Evolutionary conservation across 2,797 vertebrate genomes (phyloP), one percentile per base, ranked within the genome.

Genomic region (Coccyzus lansbergi): DNA sequence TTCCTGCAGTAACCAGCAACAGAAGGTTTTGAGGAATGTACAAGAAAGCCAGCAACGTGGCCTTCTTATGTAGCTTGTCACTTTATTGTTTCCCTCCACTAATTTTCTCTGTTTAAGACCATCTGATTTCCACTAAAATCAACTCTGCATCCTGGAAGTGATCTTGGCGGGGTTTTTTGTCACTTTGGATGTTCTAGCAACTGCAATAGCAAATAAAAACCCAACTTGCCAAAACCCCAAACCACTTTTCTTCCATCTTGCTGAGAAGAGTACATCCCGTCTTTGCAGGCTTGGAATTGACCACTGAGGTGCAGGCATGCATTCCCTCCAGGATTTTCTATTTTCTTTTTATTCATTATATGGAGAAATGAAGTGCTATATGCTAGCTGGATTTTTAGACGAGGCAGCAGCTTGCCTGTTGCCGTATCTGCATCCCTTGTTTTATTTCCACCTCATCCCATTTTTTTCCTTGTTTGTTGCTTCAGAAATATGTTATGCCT

Each of bases 31-130:
- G 63, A 22, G 63, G 28, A 44, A 24, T 2, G 40, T 12, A 16
- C 12, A 21, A 38, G 65, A 33, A 9, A 31, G 12, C 58, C 55
- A 38, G 0, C 49, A 48, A 2, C 1, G 0, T 42, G 65, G 34
- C 25, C 28, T 2, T 38, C 55, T 38, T 15, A 13, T 1, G 1
- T 26, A 12, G 18, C 69, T 24, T 67, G 53, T 40, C 40, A 2
- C 53, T 26, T 25, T 15, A 10, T 12, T 51, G 5, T 74, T 79
- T 64, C n/a, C 44, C 64, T 63, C 71, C 72, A 44, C 0, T 53
- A 19, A 5, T 48, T 74, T 44, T 29, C 33, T 62, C 36, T 34
- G 2, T 18, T 55, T 28, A 62, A 65, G 72, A 34, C 58, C 44
- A 7, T 74, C 63, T 53, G 5, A 6, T 83, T 74, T 84, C 53